Evolutionary conservation across 2,888 invertebrate genomes (phyloP).

Genomic region (Campopleginae sp.): DNA sequence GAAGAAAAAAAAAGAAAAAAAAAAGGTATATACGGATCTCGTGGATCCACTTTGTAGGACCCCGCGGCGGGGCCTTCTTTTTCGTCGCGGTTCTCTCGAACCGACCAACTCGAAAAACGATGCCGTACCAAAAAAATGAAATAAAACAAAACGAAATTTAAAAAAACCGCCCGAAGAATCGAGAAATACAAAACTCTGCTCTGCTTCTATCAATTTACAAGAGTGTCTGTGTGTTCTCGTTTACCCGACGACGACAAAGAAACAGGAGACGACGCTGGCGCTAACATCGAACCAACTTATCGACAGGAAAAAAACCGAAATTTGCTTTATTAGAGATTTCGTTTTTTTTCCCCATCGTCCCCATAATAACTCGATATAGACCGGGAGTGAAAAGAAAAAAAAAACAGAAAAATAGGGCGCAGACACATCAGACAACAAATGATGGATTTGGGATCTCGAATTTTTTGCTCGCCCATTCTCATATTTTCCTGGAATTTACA

Average conservation of each 20-base stretch:
- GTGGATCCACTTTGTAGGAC: slow-evolving; percentile 46
- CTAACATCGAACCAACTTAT: slow-evolving; percentile 14
- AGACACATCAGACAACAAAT: slow-evolving; percentile 19
- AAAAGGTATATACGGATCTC: background rate
- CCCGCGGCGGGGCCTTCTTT: slow-evolving; percentile 46
- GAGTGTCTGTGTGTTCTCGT: background rate
- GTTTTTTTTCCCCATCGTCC: slow-evolving; percentile 6
- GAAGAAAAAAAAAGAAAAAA: background rate
- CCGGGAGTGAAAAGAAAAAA: slow-evolving; percentile 3
- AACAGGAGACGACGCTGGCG: slow-evolving; percentile 9
- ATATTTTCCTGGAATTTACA: slow-evolving; percentile 48
- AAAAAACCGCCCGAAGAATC: slow-evolving; percentile 25
- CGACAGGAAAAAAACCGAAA: slow-evolving; percentile 3
- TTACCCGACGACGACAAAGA: background rate
- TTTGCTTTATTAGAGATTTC: slow-evolving; percentile 31
- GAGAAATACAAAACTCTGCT: slow-evolving; percentile 45
- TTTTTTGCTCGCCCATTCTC: slow-evolving; percentile 46
- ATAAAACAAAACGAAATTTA: background rate
- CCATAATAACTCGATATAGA: slow-evolving; percentile 56
- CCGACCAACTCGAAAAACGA: slow-evolving; percentile 20
- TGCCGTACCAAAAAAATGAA: slow-evolving; percentile 47
- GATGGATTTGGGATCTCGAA: slow-evolving; percentile 12
- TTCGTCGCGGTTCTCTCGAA: slow-evolving; percentile 23
- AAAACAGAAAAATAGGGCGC: background rate
- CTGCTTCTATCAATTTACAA: slow-evolving; percentile 27